Percentiles rank a stretch among this genome's conserved stretches.
These are phyloP conservation scores for Diarsia rubi DNA, from an alignment of 2,888 invertebrate species.

Conservation along the genomic window DNA sequence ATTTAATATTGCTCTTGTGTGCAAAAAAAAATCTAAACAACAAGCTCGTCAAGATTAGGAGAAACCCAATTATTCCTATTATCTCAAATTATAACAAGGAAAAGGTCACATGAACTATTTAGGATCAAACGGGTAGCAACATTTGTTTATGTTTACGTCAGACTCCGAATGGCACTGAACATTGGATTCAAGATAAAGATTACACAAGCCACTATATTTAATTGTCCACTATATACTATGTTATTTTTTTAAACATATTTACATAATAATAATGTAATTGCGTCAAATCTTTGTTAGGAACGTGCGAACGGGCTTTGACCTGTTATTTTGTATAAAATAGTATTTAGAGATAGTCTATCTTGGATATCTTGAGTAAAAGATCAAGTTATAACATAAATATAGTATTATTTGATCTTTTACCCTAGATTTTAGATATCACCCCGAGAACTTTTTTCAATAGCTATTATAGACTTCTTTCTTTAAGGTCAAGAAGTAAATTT, in stretches of 20 bases:
- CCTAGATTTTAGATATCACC: not conserved
- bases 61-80: not conserved
- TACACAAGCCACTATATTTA: slow-evolving; percentile 32
- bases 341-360: slow-evolving; percentile 16
- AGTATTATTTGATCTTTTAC: slow-evolving; percentile 15
- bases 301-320: slow-evolving; percentile 59
- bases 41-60: not conserved
- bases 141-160: slow-evolving; percentile 48
- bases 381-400: too few species aligned
- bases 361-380: slow-evolving; percentile 5
- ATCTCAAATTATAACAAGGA: slow-evolving; percentile 27
- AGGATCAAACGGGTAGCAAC: slow-evolving; percentile 32
- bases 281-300: slow-evolving; percentile 26
- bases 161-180: slow-evolving; percentile 13
- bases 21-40: not conserved
- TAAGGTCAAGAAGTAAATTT: not conserved
- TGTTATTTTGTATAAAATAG: slow-evolving; percentile 30
- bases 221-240: not conserved
- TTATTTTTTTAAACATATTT: slow-evolving; percentile 7
- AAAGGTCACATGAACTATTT: slow-evolving; percentile 31
- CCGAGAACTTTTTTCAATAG: not conserved
- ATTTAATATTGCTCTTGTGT: not conserved
- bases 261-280: slow-evolving; percentile 23
- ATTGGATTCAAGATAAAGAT: slow-evolving; percentile 41
- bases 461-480: not conserved